Evolutionary conservation across 2,888 invertebrate genomes (phyloP).

Genomic region (Axea sp.): DNA sequence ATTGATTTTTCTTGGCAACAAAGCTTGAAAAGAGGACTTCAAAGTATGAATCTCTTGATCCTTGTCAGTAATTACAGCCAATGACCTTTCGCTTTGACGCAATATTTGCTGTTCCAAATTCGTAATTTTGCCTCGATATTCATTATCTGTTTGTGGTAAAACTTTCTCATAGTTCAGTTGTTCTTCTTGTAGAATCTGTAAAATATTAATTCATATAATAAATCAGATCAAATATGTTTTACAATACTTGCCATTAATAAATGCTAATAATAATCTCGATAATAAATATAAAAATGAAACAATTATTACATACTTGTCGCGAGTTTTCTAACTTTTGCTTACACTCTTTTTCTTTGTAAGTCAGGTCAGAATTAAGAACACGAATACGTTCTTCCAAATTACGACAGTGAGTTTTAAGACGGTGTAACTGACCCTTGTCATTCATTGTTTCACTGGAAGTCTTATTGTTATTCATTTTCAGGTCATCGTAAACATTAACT

Average conservation of each 20-base stretch:
- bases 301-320: slow-evolving; percentile 81
- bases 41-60: slow-evolving; percentile 86
- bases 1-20: slow-evolving; percentile 78
- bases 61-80: slow-evolving; percentile 89
- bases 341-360: slow-evolving; percentile 84
- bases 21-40: slow-evolving; percentile 81
- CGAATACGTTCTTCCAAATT: slow-evolving; percentile 85
- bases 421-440: slow-evolving; percentile 75
- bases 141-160: slow-evolving; percentile 79
- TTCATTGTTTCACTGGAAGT: slow-evolving; percentile 65
- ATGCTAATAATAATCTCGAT: too few relatives aligned
- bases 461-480: slow-evolving; percentile 58
- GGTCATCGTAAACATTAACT: slow-evolving; percentile 58
- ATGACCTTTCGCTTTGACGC: slow-evolving; percentile 89
- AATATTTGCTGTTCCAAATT: slow-evolving; percentile 86
- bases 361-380: slow-evolving; percentile 83
- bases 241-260: too few relatives aligned
- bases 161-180: slow-evolving; percentile 70
- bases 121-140: slow-evolving; percentile 80
- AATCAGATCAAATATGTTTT: background rate
- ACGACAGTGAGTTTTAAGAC: slow-evolving; percentile 83
- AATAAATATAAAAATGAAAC: too few relatives aligned
- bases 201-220: slow-evolving; percentile 6
- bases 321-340: slow-evolving; percentile 82
- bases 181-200: slow-evolving; percentile 71